Percentiles rank a stretch among this genome's conserved stretches.
These are phyloP conservation scores for Coccyzus lansbergi DNA, from an alignment of 2,797 vertebrate genomes.

Conservation along the genomic window DNA sequence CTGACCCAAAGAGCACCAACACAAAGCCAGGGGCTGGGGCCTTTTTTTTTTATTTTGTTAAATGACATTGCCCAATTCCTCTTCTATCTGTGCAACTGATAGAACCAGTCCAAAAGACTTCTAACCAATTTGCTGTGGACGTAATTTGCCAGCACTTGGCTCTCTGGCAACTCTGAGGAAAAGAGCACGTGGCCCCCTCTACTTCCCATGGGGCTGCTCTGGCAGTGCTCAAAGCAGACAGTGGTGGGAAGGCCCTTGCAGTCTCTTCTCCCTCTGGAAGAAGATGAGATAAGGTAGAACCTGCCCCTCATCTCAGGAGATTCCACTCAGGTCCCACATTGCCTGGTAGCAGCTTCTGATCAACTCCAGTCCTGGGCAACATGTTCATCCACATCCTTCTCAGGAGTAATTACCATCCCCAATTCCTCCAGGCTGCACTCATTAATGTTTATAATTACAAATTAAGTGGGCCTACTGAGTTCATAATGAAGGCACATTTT, in stretches of 20 bases:
- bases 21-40: neutral
- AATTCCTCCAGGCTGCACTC: neutral
- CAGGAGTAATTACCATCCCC: neutral
- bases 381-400: neutral
- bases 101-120: neutral
- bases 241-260: accelerated
- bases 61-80: neutral
- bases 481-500: conserved; percentile 2
- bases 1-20: neutral
- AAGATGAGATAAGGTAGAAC: neutral
- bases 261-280: neutral
- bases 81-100: neutral
- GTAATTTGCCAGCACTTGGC: accelerated
- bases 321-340: neutral
- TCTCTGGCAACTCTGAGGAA: neutral
- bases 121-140: neutral
- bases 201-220: neutral
- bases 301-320: neutral
- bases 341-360: conserved; percentile 19
- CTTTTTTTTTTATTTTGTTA: neutral
- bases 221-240: neutral
- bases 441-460: conserved; percentile 19
- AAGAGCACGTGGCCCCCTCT: neutral
- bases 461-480: conserved; percentile 31
- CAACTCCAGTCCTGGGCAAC: neutral